phyloP scores from a whole-genome alignment of 2,113 vertebrate species.

The Festucalex cinctus region DNA sequence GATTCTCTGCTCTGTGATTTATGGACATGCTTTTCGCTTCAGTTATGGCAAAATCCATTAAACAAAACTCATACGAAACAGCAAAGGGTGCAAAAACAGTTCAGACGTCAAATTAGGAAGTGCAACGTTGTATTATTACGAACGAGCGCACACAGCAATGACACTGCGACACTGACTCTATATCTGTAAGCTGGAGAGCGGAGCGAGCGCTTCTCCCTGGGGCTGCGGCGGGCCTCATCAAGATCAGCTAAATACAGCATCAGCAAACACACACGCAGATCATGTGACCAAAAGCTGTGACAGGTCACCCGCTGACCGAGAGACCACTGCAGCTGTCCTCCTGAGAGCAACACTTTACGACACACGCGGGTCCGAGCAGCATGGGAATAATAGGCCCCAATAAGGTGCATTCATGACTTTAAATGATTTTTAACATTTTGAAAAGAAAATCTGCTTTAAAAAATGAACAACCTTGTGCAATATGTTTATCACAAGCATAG shows the following conservation, averaged over 20 bases:
- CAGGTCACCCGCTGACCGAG: constrained; percentile 60
- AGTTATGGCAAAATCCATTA: constrained; percentile 50
- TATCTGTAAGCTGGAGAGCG: constrained; percentile 44
- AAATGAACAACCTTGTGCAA: background rate
- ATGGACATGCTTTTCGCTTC: constrained; percentile 49
- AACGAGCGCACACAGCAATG: constrained; percentile 20
- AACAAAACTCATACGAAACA: constrained; percentile 33
- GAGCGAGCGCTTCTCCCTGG: constrained; percentile 37
- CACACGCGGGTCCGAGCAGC: constrained; percentile 16
- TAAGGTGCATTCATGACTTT: background rate
- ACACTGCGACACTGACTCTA: constrained; percentile 20
- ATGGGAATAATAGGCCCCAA: background rate
- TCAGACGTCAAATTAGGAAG: constrained; percentile 27
- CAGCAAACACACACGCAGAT: constrained; percentile 38
- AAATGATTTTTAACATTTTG: constrained; percentile 8
- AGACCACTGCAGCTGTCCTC: constrained; percentile 70
- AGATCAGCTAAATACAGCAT: constrained; percentile 67
- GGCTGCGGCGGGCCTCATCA: constrained; percentile 52
- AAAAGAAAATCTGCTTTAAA: background rate
- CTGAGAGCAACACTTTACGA: constrained; percentile 56
- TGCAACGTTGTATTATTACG: background rate
- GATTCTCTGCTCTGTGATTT: constrained; percentile 45
- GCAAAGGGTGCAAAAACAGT: constrained; percentile 18
- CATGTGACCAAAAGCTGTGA: constrained; percentile 65
- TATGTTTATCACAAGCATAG: background rate